These are phyloP conservation scores for Pseudotriccus pelzelni DNA, from an alignment of 2,797 vertebrate genomes.

Conservation along the genomic window DNA sequence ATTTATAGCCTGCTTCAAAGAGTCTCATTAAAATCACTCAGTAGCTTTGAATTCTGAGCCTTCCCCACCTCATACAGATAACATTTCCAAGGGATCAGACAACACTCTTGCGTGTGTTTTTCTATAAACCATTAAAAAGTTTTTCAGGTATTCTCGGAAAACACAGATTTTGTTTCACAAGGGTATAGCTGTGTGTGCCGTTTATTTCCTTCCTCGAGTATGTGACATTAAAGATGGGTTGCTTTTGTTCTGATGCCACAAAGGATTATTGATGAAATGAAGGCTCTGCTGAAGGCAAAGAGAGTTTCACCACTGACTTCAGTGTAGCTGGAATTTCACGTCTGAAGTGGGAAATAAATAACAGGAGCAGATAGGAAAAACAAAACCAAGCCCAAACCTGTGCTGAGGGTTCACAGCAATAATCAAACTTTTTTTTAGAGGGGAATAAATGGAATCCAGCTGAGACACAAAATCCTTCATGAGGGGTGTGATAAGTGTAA, in stretches of 20 bases:
- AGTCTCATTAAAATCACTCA: background rate
- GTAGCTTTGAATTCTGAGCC: background rate
- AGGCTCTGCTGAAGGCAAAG: background rate
- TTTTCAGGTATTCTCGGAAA: background rate
- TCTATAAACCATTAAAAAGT: background rate
- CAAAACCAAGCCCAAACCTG: background rate
- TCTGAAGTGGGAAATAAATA: conserved; percentile 33
- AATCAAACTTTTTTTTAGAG: background rate
- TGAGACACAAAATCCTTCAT: background rate
- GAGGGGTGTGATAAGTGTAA: background rate
- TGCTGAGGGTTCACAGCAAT: background rate
- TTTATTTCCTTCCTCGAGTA: background rate
- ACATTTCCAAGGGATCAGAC: background rate
- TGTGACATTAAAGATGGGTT: background rate
- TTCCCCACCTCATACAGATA: background rate
- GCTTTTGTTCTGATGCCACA: background rate
- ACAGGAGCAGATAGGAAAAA: background rate
- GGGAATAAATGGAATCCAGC: background rate
- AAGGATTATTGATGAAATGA: conserved; percentile 26
- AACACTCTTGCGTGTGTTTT: background rate
- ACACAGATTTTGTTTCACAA: background rate
- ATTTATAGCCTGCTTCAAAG: conserved; percentile 30
- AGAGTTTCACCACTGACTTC: background rate
- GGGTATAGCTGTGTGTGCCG: background rate
- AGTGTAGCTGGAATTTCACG: background rate